phyloP scores from a whole-genome alignment of 2,888 invertebrate genomes.

The Calliphora vomitoria region DNA sequence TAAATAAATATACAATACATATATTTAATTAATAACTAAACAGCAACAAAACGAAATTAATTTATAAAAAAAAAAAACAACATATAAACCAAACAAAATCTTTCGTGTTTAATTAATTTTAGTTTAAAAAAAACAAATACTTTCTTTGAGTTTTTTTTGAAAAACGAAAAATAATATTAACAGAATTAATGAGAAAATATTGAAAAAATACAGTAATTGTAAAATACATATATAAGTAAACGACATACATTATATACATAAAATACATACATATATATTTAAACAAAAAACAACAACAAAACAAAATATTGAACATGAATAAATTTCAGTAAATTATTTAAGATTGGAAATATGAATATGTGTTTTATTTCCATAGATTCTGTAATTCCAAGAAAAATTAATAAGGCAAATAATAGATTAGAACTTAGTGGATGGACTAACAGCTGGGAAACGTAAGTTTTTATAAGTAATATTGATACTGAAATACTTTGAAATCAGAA shows the following conservation, averaged over 20 bases:
- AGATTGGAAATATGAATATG: conserved; percentile 29
- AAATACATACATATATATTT: conserved; percentile 22
- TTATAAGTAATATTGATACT: too few species aligned
- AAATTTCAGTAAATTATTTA: conserved; percentile 64
- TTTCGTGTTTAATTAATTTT: conserved; percentile 31
- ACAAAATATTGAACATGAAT: conserved; percentile 61
- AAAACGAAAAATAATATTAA: conserved; percentile 13
- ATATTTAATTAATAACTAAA: conserved; percentile 13
- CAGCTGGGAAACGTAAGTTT: too few species aligned
- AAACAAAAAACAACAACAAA: conserved; percentile 30
- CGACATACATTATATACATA: conserved; percentile 48
- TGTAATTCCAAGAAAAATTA: too few species aligned
- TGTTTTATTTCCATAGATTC: conserved; percentile 35
- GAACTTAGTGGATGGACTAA: too few species aligned
- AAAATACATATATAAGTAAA: conserved; percentile 50
- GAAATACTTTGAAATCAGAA: too few species aligned
- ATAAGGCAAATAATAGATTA: too few species aligned
- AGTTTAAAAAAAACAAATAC: conserved; percentile 8
- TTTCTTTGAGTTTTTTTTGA: conserved; percentile 20
- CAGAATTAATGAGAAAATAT: conserved; percentile 17
- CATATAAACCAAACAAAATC: neutral
- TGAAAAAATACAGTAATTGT: conserved; percentile 51
- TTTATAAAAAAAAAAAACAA: conserved; percentile 19
- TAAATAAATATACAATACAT: conserved; percentile 1
- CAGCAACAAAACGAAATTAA: conserved; percentile 36